phyloP scores from a whole-genome alignment of 2,113 vertebrate species.

The Neodontobutis hainanensis region DNA sequence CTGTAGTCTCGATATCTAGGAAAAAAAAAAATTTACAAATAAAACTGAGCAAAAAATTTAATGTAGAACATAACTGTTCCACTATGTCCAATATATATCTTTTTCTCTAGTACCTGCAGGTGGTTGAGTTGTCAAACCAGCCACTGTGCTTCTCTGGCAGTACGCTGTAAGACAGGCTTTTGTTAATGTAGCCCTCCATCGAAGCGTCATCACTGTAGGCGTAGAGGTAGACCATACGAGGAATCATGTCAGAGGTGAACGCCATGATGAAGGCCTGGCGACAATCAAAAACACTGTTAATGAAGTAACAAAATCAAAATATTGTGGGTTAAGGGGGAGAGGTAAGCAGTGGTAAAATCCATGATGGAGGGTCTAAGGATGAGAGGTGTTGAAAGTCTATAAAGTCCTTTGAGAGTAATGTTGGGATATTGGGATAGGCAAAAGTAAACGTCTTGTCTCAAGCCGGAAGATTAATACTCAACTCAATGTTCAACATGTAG shows the following conservation, averaged over 20 bases:
- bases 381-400: too few species aligned
- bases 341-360: too few species aligned
- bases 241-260: slow-evolving; percentile 98
- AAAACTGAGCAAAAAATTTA: too few species aligned
- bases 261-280: slow-evolving; percentile 95
- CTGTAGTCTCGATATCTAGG: slow-evolving; percentile 87
- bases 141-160: slow-evolving; percentile 65
- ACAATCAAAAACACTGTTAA: not conserved
- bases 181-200: slow-evolving; percentile 89
- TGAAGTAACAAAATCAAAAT: too few species aligned
- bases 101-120: slow-evolving; percentile 85
- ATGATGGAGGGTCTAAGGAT: too few species aligned
- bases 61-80: not conserved
- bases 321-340: too few species aligned
- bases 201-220: slow-evolving; percentile 68
- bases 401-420: too few species aligned
- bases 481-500: too few species aligned
- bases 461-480: too few species aligned
- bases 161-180: slow-evolving; percentile 91
- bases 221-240: slow-evolving; percentile 92
- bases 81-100: not conserved
- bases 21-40: not conserved
- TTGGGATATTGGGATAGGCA: too few species aligned
- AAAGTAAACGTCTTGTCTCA: too few species aligned
- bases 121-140: slow-evolving; percentile 67